Percentiles rank a stretch among this genome's conserved stretches.
These are phyloP conservation scores for Eriosoma lanigerum DNA, from an alignment of 1,140 invertebrate species.

Conservation along the genomic window DNA sequence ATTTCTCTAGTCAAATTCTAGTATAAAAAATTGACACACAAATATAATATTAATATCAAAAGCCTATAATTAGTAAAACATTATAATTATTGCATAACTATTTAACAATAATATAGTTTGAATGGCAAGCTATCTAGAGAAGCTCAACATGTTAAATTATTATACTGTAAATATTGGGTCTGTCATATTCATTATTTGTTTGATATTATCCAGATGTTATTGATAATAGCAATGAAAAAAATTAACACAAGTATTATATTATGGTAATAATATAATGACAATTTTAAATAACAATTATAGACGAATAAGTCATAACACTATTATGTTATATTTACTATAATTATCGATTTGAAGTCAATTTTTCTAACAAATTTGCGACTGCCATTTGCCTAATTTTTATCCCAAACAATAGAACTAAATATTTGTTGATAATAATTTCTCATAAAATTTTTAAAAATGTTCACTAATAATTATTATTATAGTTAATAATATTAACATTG, in stretches of 20 bases:
- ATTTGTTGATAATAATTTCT: too few relatives aligned
- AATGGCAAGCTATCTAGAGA: not conserved
- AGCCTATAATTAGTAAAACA: not conserved
- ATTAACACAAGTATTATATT: too few relatives aligned
- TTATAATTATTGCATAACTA: not conserved
- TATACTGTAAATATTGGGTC: not conserved
- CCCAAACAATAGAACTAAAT: too few relatives aligned
- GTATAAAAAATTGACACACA: too few relatives aligned
- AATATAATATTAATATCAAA: not conserved
- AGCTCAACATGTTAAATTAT: not conserved
- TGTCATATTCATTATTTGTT: conserved; percentile 11
- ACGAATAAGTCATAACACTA: too few relatives aligned
- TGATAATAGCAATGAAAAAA: not conserved
- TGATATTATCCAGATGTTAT: conserved; percentile 28
- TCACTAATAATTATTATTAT: too few relatives aligned
- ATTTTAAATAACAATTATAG: conserved; percentile 4
- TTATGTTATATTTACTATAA: not conserved
- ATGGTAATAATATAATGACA: conserved; percentile 20
- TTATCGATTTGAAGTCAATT: not conserved
- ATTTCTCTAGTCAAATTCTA: not conserved
- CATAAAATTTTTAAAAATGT: too few relatives aligned
- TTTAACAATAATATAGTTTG: not conserved
- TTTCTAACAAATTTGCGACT: not conserved
- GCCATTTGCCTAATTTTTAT: too few relatives aligned
- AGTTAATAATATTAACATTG: not conserved